These are phyloP conservation scores for Sinelater perroti DNA, from an alignment of 2,888 invertebrate genomes.

Conservation along the genomic window DNA sequence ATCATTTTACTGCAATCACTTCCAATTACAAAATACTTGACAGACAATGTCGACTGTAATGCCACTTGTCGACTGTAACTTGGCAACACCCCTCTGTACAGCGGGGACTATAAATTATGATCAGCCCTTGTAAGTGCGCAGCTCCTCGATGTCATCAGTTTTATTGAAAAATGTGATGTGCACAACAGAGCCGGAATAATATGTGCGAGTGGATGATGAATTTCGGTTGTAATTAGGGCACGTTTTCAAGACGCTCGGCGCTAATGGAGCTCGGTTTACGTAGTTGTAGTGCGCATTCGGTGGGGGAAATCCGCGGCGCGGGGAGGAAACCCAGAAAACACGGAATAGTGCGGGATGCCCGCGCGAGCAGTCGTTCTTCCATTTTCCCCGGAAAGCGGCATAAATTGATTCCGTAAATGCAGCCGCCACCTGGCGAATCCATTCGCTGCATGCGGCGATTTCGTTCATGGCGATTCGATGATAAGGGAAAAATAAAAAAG, in stretches of 20 bases:
- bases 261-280: conserved; percentile 27
- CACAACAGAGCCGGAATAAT: too few species aligned
- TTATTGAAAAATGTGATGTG: too few species aligned
- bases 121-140: too few species aligned
- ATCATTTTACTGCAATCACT: too few species aligned
- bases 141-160: too few species aligned
- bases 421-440: conserved; percentile 48
- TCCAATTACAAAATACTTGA: too few species aligned
- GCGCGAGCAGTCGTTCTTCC: neutral
- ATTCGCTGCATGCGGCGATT: conserved; percentile 50
- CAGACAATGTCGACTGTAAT: too few species aligned
- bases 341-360: neutral
- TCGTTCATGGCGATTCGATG: conserved; percentile 45
- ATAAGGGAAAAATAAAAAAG: conserved; percentile 51
- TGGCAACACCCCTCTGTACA: too few species aligned
- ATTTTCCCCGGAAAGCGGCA: conserved; percentile 12
- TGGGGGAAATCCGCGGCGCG: neutral
- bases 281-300: conserved; percentile 17
- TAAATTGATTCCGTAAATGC: conserved; percentile 34
- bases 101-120: too few species aligned
- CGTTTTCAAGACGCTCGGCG: conserved; percentile 24
- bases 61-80: too few species aligned
- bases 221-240: conserved; percentile 30
- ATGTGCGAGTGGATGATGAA: conserved; percentile 31
- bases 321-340: conserved; percentile 10